These are phyloP conservation scores for Erythrocercus mccallii DNA, from an alignment of 2,113 vertebrate genomes.

Conservation along the genomic window DNA sequence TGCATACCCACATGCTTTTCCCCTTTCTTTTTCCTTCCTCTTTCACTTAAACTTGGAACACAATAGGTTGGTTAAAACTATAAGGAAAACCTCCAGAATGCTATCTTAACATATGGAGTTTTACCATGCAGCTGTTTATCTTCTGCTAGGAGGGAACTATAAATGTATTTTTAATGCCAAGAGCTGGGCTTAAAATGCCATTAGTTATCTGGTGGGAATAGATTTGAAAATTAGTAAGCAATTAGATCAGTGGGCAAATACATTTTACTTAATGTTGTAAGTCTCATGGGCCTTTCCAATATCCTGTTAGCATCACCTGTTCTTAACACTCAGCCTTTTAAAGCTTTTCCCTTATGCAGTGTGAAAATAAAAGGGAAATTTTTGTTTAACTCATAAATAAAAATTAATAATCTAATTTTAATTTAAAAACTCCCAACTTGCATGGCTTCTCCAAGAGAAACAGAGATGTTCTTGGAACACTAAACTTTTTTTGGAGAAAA, in stretches of 20 bases:
- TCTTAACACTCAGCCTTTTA: conserved; percentile 57
- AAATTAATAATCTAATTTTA: not conserved
- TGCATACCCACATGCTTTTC: conserved; percentile 1
- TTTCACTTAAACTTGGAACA: conserved; percentile 28
- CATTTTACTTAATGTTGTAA: conserved; percentile 24
- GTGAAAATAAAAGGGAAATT: not conserved
- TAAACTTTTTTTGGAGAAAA: conserved; percentile 28
- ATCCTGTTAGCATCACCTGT: conserved; percentile 69
- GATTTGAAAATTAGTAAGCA: conserved; percentile 60
- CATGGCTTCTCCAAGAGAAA: not conserved
- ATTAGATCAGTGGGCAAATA: conserved; percentile 54
- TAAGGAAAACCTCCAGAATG: conserved; percentile 4
- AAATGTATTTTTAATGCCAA: conserved; percentile 63
- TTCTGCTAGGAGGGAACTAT: conserved; percentile 30
- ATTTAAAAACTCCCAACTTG: not conserved
- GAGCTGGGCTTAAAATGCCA: conserved; percentile 45
- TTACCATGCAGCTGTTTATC: conserved; percentile 33
- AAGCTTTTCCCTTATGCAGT: conserved; percentile 46
- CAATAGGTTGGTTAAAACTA: conserved; percentile 15
- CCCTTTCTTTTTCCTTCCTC: conserved; percentile 15
- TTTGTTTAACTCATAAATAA: not conserved
- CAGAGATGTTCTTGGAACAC: not conserved
- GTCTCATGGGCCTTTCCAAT: conserved; percentile 37
- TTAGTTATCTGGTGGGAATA: conserved; percentile 61
- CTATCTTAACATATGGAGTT: not conserved